Conservation (phyloP, 2,113 vertebrate species). For the Mesitornis unicolor region DNA sequence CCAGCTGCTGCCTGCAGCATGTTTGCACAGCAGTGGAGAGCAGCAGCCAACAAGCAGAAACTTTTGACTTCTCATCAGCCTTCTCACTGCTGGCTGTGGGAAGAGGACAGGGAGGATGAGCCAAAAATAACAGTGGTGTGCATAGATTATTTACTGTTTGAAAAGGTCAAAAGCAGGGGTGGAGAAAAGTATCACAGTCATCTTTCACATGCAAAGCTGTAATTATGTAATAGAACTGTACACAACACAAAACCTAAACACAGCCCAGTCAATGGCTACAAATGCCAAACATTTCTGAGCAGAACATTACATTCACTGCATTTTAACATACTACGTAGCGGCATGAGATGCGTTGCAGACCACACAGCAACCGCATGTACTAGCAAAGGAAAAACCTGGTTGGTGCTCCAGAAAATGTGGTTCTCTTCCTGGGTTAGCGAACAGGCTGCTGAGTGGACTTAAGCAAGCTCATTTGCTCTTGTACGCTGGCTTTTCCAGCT, state of each 20-base stretch:
- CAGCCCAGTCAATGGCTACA: not conserved
- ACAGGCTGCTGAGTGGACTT: not conserved
- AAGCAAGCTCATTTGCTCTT: not conserved
- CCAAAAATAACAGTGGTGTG: not conserved
- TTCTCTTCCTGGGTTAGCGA: not conserved
- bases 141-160: not conserved
- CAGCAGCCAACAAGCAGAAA: not conserved
- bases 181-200: not conserved
- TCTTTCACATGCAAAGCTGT: not conserved
- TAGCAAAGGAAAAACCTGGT: not conserved
- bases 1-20: not conserved
- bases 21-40: not conserved
- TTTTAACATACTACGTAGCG: not conserved
- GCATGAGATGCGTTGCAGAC: not conserved
- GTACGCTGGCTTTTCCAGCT: not conserved
- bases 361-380: accelerated
- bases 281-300: not conserved
- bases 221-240: not conserved
- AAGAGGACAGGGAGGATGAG: not conserved
- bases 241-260: not conserved
- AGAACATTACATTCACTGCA: not conserved
- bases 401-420: not conserved
- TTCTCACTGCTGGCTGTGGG: not conserved
- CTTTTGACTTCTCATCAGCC: not conserved
- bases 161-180: not conserved